Base-by-base conservation (phyloP, 2,113 vertebrate species). In the Sitta europaea region DNA sequence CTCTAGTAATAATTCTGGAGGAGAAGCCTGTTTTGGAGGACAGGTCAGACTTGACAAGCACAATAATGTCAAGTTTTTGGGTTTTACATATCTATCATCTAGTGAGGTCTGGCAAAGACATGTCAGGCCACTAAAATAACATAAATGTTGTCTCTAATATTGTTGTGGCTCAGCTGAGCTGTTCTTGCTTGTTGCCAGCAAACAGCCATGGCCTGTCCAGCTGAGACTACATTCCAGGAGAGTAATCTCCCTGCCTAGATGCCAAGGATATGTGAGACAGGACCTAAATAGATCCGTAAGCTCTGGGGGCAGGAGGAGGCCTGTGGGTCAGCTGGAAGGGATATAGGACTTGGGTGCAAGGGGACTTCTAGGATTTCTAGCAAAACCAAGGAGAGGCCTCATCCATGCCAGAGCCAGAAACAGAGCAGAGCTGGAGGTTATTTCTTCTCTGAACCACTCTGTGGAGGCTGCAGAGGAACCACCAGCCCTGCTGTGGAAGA, bases 101-200 rank as follows among this genome's bases (percentile, higher is more conserved):
- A 11, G 21, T 35, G 83, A 87, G 36, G 36, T 43, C 67, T 92
- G 61, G 14, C 40, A 74, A 55, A 40, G 29, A 8, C 7, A 0
- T 31, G 6, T 11, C 5, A 18, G 24, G 40, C 74, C 66, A 48
- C 45, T 47, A 15, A 50, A 71, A 47, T 28, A 13, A 33, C 1
- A 5, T 5, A 3, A 1, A 0, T 40, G 3, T 1, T 6, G 40
- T 83, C n/a, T 36, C 5, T 23, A 42, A 50, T 3, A 7, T 42
- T 35, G 72, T 33, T 18, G 1, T 43, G 89, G 68, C 72, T 58
- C 45, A 42, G 59, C 85, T 71, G 71, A 82, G 17, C 54, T 20
- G 9, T 14, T 67, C 57, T 45, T 17, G 13, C 23, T 31, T 10
- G 12, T 27, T 38, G 3, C 59, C 81, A 84, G 58, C 77, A 42